Base-by-base conservation (phyloP, 2,888 invertebrate species). In the Prosapia bicincta region DNA sequence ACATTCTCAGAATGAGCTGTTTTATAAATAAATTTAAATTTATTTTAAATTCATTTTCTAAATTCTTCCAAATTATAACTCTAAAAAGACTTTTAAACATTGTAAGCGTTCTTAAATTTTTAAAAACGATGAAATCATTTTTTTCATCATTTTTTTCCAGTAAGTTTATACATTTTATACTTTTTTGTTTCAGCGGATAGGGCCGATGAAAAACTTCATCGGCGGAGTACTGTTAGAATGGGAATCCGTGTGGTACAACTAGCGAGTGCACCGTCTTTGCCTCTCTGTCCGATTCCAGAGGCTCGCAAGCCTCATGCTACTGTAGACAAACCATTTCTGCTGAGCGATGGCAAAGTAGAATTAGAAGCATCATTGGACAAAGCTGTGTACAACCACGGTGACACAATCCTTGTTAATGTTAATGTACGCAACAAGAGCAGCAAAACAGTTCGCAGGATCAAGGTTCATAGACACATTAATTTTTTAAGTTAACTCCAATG, bases 231-330 rank as follows among this genome's bases (percentile, higher is more conserved):
- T 0, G 94, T 96, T 23, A 90, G 93, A 76, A 95, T 96, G 93
- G 94, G 94, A 30, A 93, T 96, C 77, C 87, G 95, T 6, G 94
- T 95, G 74, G 90, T 95, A 26, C 94, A 95, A 82, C 90, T 88
- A 82, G 84, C 83, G 65, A 81, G 81, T 28, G 81, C 81, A 54
- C 82, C 84, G 20, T 82, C 82, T 2, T 79, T 82, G 71, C 82
- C 84, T 25, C 6, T 83, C 28, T 76, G 68, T 78, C 77, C 7
- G 43, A 71, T 74, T 67, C 54, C 76, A 1, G 88, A 91, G 23
- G 20, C 54, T 20, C 20, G 20, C 5, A 54, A 54, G 20, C 93
- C 95, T 1, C 89, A 90, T 77, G 93, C 91, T 0, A 86, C 88
- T 0, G 90, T 92, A 9, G 93, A 93, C 82, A 95, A 95, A 82